Evolutionary conservation across 2,888 invertebrate genomes (phyloP).

Genomic region (Clunio marinus): DNA sequence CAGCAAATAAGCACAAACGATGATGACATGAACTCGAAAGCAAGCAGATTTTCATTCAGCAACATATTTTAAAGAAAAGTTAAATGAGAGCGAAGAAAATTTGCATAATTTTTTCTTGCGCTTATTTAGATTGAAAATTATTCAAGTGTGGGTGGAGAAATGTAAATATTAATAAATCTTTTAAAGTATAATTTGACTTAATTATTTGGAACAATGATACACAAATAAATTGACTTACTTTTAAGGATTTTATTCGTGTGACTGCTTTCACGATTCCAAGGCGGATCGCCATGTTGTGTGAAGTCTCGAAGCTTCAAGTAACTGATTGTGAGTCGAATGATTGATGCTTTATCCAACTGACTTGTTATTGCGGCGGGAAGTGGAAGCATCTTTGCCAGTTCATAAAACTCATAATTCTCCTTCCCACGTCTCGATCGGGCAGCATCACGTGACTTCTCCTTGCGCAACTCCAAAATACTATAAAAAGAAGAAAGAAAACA

Average conservation of each 20-base stretch:
- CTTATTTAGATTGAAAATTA: background rate
- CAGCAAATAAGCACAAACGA: background rate
- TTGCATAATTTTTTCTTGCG: background rate
- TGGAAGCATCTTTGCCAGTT: constrained; percentile 90
- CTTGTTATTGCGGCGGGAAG: constrained; percentile 87
- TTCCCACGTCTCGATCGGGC: constrained; percentile 87
- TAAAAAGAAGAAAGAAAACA: constrained; percentile 50
- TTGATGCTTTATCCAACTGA: constrained; percentile 92
- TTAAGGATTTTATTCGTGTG: constrained; percentile 75
- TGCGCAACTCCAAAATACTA: constrained; percentile 89
- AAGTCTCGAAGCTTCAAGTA: constrained; percentile 93
- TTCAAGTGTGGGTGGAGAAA: background rate
- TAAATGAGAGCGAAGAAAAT: constrained; percentile 8
- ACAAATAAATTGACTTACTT: constrained; percentile 56
- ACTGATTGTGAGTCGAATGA: constrained; percentile 93
- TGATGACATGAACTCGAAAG: background rate
- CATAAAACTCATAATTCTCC: constrained; percentile 95
- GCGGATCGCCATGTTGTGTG: constrained; percentile 92
- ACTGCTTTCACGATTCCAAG: constrained; percentile 85
- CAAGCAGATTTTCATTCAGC: background rate
- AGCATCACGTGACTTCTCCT: constrained; percentile 90
- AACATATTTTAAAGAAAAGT: background rate
- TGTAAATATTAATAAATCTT: constrained; percentile 1
- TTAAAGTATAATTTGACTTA: constrained; percentile 43
- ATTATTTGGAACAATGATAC: constrained; percentile 9